Conservation (phyloP, 2,797 vertebrate genomes). For the Sitta carolinensis region DNA sequence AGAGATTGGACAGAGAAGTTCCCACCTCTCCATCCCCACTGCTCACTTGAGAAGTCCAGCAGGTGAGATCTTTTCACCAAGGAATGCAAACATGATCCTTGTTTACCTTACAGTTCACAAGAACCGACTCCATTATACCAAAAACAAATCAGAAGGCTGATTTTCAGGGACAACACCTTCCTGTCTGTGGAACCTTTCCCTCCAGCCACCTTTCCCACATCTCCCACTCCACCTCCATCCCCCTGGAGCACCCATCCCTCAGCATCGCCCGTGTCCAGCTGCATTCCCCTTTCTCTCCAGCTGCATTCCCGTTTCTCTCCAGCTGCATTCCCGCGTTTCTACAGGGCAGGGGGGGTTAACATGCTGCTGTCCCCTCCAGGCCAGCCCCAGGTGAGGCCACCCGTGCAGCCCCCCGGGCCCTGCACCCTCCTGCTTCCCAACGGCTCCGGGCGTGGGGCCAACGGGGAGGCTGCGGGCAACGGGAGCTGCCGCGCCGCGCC, state of each 20-base stretch:
- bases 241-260: not conserved
- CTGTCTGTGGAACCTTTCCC: not conserved
- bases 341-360: not conserved
- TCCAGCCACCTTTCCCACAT: not conserved
- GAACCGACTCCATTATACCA: no score
- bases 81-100: no score
- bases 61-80: no score
- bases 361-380: constrained; percentile 60
- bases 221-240: not conserved
- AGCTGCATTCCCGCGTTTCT: accelerated
- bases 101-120: no score
- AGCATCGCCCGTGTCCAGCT: accelerated
- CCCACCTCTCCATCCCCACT: no score
- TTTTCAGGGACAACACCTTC: no score
- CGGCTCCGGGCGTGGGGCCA: constrained; percentile 71
- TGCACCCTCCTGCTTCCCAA: constrained; percentile 79
- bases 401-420: constrained; percentile 67
- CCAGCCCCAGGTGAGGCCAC: constrained; percentile 84
- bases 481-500: constrained; percentile 73
- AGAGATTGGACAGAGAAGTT: no score
- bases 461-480: no score
- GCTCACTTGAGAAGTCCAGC: no score
- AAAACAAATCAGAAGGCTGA: no score
- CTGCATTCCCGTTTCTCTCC: accelerated
- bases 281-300: no score